Percentiles rank a stretch among this genome's conserved stretches.
These are phyloP conservation scores for Chaetura pelagica DNA, from an alignment of 2,113 vertebrate genomes.

Conservation along the genomic window DNA sequence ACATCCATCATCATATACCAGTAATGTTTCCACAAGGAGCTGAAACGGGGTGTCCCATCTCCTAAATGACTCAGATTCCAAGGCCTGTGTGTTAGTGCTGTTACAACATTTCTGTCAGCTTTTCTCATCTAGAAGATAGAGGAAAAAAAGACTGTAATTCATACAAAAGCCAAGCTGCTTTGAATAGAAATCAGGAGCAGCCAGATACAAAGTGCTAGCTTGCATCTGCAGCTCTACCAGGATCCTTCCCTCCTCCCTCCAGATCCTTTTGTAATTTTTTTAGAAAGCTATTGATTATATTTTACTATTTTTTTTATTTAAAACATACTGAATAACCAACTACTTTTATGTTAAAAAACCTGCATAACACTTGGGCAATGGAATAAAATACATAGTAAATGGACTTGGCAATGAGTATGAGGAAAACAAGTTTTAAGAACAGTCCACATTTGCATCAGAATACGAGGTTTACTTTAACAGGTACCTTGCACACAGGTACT, in stretches of 20 bases:
- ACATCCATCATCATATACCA: conserved; percentile 83
- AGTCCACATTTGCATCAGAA: background rate
- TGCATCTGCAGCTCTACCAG: background rate
- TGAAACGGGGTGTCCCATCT: conserved; percentile 83
- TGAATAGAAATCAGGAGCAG: background rate
- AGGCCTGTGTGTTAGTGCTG: conserved; percentile 90
- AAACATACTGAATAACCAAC: background rate
- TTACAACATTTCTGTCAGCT: conserved; percentile 88
- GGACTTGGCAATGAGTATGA: background rate
- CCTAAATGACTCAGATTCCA: conserved; percentile 89
- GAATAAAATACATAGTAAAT: background rate
- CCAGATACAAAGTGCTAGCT: background rate
- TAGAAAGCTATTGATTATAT: background rate
- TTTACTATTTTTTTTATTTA: background rate
- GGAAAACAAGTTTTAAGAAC: background rate
- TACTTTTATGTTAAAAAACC: background rate
- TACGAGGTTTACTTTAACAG: background rate
- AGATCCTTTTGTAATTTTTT: background rate
- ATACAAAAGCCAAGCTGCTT: background rate
- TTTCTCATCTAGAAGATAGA: conserved; percentile 88
- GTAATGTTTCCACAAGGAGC: conserved; percentile 81
- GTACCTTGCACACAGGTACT: background rate
- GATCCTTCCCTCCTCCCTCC: background rate
- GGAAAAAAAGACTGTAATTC: background rate
- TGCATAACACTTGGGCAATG: background rate